Percentiles rank a stretch among this genome's conserved stretches.
Conservation (phyloP, 2,888 invertebrate species). For the Thyatira batis region DNA sequence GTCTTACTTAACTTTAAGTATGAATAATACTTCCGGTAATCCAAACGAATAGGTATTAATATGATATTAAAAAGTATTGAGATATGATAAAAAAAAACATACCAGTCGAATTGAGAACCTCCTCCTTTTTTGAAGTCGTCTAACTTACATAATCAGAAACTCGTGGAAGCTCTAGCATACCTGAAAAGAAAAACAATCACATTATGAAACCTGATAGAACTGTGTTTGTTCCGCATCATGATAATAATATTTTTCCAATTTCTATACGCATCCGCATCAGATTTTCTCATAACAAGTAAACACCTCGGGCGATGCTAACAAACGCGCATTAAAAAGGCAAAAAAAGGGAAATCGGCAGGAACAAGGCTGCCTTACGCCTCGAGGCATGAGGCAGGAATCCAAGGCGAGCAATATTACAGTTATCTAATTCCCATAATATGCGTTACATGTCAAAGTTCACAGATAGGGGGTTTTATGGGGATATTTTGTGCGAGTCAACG, state of each 20-base stretch:
- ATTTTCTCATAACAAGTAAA: slow-evolving; percentile 31
- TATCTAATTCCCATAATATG: slow-evolving; percentile 76
- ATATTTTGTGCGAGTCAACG: slow-evolving; percentile 46
- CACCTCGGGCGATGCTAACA: slow-evolving; percentile 35
- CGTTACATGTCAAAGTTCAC: slow-evolving; percentile 74
- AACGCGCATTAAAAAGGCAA: slow-evolving; percentile 42
- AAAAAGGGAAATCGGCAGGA: slow-evolving; percentile 27
- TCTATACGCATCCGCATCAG: slow-evolving; percentile 16
- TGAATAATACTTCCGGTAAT: too few relatives aligned
- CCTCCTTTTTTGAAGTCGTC: too few relatives aligned
- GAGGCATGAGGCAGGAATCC: slow-evolving; percentile 12
- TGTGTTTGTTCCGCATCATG: slow-evolving; percentile 9
- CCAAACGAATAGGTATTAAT: too few relatives aligned
- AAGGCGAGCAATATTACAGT: slow-evolving; percentile 47
- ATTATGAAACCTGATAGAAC: slow-evolving; percentile 1
- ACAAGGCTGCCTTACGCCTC: slow-evolving; percentile 26
- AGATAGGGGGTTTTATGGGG: slow-evolving; percentile 62
- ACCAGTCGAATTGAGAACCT: too few relatives aligned
- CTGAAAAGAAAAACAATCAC: slow-evolving; percentile 35
- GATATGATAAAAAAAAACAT: too few relatives aligned
- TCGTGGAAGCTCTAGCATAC: slow-evolving; percentile 27
- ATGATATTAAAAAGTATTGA: too few relatives aligned
- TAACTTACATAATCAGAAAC: slow-evolving; percentile 19
- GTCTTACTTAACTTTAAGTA: too few relatives aligned
- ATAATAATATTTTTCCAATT: slow-evolving; percentile 3